These are phyloP conservation scores for Leptestheria dahalacensis DNA, from an alignment of 1,140 invertebrate genomes.

Conservation along the genomic window DNA sequence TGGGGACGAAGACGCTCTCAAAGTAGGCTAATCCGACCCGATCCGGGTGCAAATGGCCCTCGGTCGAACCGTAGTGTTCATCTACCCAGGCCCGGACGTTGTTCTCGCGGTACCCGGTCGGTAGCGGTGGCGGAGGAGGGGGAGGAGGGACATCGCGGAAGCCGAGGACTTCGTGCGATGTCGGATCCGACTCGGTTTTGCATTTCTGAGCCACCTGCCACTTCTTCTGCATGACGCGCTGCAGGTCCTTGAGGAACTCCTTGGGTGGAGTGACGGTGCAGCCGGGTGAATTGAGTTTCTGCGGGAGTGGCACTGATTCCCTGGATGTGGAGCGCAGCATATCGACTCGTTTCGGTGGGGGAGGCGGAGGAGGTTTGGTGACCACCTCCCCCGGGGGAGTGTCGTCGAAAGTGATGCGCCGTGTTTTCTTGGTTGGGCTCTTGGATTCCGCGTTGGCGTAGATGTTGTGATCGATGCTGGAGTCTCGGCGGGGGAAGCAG, in stretches of 20 bases:
- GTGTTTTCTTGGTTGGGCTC: constrained; percentile 22
- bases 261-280: constrained; percentile 51
- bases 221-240: constrained; percentile 81
- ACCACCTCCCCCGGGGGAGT: too few species aligned
- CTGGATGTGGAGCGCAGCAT: constrained; percentile 50
- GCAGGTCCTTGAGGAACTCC: constrained; percentile 70
- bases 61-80: constrained; percentile 54
- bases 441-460: constrained; percentile 17
- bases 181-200: constrained; percentile 65
- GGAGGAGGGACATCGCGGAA: constrained; percentile 57
- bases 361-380: constrained; percentile 12
- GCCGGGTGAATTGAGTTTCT: constrained; percentile 10
- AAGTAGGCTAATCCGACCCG: constrained; percentile 30
- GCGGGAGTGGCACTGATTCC: constrained; percentile 44
- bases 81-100: constrained; percentile 76
- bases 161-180: constrained; percentile 76
- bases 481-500: background rate
- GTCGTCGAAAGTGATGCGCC: constrained; percentile 24
- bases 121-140: constrained; percentile 22
- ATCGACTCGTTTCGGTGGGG: constrained; percentile 32
- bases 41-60: background rate
- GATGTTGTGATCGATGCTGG: background rate
- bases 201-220: constrained; percentile 84
- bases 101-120: constrained; percentile 28
- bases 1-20: constrained; percentile 39